A percentile compares a stretch with the other conserved stretches of the same genome.
Evolutionary conservation across 2,888 invertebrate genomes (phyloP).

Genomic region (Leucania comma): DNA sequence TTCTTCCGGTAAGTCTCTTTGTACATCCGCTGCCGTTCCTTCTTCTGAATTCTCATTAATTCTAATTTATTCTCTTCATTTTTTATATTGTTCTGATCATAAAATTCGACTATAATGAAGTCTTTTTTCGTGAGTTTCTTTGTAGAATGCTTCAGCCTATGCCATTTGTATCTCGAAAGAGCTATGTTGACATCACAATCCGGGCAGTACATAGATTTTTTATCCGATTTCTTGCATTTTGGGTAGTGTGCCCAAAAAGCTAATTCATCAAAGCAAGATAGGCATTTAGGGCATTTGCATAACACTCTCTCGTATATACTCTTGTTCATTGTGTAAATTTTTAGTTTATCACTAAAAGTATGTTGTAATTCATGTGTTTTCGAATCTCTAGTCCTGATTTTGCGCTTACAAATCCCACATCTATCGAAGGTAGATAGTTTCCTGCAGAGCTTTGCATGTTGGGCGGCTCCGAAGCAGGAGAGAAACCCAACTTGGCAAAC

Average conservation of each 20-base stretch:
- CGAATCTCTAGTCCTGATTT: slow-evolving; percentile 63
- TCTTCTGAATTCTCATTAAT: accelerated
- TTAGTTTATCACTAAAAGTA: slow-evolving; percentile 62
- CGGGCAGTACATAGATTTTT: slow-evolving; percentile 51
- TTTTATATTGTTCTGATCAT: slow-evolving; percentile 3
- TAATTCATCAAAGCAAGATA: slow-evolving; percentile 69
- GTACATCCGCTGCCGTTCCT: neutral
- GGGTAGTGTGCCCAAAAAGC: slow-evolving; percentile 65
- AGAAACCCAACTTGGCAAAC: slow-evolving; percentile 69
- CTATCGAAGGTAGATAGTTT: slow-evolving; percentile 12
- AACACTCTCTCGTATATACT: slow-evolving; percentile 64
- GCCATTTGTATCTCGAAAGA: slow-evolving; percentile 25
- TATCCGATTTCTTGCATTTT: slow-evolving; percentile 45
- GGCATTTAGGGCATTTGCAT: slow-evolving; percentile 71
- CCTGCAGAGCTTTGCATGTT: slow-evolving; percentile 55
- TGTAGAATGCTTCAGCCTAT: slow-evolving; percentile 53
- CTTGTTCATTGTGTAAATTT: slow-evolving; percentile 62
- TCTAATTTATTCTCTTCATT: neutral
- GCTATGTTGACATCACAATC: slow-evolving; percentile 65
- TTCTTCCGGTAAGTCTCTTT: neutral
- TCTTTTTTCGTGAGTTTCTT: slow-evolving; percentile 56
- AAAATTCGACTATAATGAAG: slow-evolving; percentile 54
- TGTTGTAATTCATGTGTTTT: slow-evolving; percentile 72
- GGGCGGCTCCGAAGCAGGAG: slow-evolving; percentile 46
- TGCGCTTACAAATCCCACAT: slow-evolving; percentile 68